A percentile compares a stretch with the other conserved stretches of the same genome.
Conservation (phyloP, 2,888 invertebrate genomes). For the Colletes collaris region DNA sequence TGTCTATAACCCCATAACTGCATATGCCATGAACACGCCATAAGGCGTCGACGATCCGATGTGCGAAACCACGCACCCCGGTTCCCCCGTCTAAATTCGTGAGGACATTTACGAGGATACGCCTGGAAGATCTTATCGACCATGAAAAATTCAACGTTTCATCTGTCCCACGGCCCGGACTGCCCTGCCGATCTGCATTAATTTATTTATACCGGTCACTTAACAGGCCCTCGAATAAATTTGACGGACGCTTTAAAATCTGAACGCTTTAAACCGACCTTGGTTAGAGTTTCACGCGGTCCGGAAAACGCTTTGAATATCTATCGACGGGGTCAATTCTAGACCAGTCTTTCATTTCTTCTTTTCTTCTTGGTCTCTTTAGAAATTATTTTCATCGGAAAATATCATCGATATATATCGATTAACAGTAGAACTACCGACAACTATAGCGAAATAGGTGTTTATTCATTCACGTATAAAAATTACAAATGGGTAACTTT, state of each 20-base stretch:
- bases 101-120: conserved; percentile 71
- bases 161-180: conserved; percentile 55
- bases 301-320: conserved; percentile 14
- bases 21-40: conserved; percentile 58
- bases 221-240: conserved; percentile 49
- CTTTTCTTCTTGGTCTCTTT: no score
- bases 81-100: conserved; percentile 68
- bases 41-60: conserved; percentile 68
- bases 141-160: conserved; percentile 71
- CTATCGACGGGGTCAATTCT: no score
- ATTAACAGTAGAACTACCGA: no score
- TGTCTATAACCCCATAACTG: conserved; percentile 59
- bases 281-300: conserved; percentile 13
- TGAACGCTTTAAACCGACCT: background rate
- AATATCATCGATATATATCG: no score
- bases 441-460: no score
- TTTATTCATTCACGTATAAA: no score
- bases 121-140: conserved; percentile 66
- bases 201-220: conserved; percentile 58
- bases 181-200: conserved; percentile 59
- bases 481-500: no score
- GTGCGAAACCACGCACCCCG: conserved; percentile 60
- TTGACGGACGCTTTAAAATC: conserved; percentile 43
- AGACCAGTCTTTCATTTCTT: no score
- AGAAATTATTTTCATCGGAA: no score